Evolutionary conservation across 2,113 vertebrate species (phyloP), one percentile per base, ranked within the genome.

Genomic region (Antechinus stuartii): DNA sequence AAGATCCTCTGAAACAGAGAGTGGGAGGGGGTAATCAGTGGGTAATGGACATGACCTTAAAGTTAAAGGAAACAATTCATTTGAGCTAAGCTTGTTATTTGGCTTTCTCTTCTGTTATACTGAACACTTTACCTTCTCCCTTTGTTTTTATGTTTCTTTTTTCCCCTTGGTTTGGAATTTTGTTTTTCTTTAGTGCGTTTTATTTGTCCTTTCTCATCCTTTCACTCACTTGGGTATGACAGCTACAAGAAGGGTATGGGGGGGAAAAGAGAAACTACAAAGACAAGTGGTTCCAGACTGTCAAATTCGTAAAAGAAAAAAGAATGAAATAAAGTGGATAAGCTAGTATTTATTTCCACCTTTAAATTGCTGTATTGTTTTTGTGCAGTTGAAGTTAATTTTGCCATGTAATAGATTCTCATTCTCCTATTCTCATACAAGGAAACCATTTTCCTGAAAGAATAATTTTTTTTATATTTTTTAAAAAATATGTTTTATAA

Each of bases 61-160:
- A 92, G 49, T 10, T 49, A 92, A 96, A 91, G 91, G 76, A 95
- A 61, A 42, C 27, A 91, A 93, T 46, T 27, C 91, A 76, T 61
- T n/a, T 56, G 89, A 89, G 30, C 61, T 23, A 97, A 90, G 57
- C 1, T 76, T 35, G 25, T 27, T 91, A 90, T 90, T 90, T 49
- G 89, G 42, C 61, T 94, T 91, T 76, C 19, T 76, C 49, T 95
- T 53, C 89, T 14, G 90, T 76, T 93, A 92, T 92, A 50, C 89
- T 92, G 91, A 47, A 25, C 19, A 68, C 42, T 90, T 61, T 96
- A 0, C 25, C 25, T 23, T 30, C 54, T 56, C 11, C 42, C 47
- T 96, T 93, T 93, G 90, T 19, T 94, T 94, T 94, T 26, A 47
- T 94, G 49, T 90, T 23, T 92, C 90, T 84, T 84, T 52, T 16